Base-by-base conservation (phyloP, 2,888 invertebrate species). In the Agonopterix arenella region DNA sequence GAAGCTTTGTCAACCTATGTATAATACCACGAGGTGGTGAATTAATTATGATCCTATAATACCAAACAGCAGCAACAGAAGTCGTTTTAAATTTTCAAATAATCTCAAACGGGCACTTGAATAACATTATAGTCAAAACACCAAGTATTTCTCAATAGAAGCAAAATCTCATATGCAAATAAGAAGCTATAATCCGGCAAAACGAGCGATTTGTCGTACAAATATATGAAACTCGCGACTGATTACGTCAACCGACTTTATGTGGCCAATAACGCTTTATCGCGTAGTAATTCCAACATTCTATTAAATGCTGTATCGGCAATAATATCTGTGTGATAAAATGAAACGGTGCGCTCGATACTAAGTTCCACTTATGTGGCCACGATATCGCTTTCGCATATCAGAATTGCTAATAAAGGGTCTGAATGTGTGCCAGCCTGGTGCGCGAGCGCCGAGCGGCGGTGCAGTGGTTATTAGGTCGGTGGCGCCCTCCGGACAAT, bases 351-450 rank as follows among this genome's bases (percentile, higher is more conserved):
- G 70, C 63, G 53, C 62, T 62, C 62, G 68, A 65, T 68, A 66
- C 66, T 70, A 66, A 72, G 76, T 62, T 74, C 75, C 76, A 79
- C 82, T 83, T 84, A 83, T 82, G 77, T 51, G 48, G 42, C 69
- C 72, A 72, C 70, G 71, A 75, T 81, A 83, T 82, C 74, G 82
- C 80, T 84, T 83, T 82, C 80, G 77, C 79, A 68, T 80, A 85
- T 86, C 84, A 69, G 85, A 84, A 83, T 86, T 84, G 84, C 81
- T 83, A 86, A 85, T 84, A 84, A 76, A 79, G 73, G 73, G 66
- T 70, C 78, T 57, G 73, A 80, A 82, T 82, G 80, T 84, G 70
- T 81, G 79, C 75, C 76, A 70, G 61, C 61, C 58, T 60, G 28
- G 68, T 68, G 76, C 75, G 68, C 64, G 64, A 61, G 72, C 68